These are phyloP conservation scores for Brachymystax lenok DNA, from an alignment of 2,797 vertebrate species.

Conservation along the genomic window DNA sequence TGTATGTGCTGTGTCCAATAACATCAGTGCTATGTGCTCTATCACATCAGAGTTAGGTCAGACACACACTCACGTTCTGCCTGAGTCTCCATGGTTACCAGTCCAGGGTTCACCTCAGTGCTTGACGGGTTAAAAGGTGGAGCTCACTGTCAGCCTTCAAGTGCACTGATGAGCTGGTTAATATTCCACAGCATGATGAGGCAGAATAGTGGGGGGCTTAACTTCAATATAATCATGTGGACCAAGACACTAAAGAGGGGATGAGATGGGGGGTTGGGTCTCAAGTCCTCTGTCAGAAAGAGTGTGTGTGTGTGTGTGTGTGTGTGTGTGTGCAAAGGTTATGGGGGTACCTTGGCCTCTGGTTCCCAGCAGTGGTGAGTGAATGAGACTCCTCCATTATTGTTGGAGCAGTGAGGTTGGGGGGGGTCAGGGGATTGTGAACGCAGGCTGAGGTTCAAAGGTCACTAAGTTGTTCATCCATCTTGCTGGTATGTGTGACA, in stretches of 20 bases:
- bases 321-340: conserved; percentile 57
- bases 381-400: conserved; percentile 79
- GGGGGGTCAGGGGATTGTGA: conserved; percentile 64
- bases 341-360: conserved; percentile 57
- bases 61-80: neutral
- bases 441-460: conserved; percentile 80
- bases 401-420: conserved; percentile 73
- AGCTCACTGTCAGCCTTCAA: conserved; percentile 48
- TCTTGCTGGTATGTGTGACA: conserved; percentile 82
- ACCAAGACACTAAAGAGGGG: conserved; percentile 24
- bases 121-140: conserved; percentile 47
- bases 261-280: too few species aligned
- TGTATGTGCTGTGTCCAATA: neutral
- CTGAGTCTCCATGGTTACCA: neutral
- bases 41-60: neutral
- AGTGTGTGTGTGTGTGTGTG: conserved; percentile 14
- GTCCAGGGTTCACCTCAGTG: conserved; percentile 31
- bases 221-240: conserved; percentile 29
- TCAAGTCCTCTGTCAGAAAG: conserved; percentile 27
- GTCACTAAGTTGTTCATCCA: conserved; percentile 87
- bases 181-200: conserved; percentile 47
- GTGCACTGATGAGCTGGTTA: conserved; percentile 61
- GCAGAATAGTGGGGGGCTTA: conserved; percentile 27
- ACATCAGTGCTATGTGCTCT: neutral
- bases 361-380: conserved; percentile 77